Conservation (phyloP, 2,888 invertebrate species). For the Ormyrus nitidulus region DNA sequence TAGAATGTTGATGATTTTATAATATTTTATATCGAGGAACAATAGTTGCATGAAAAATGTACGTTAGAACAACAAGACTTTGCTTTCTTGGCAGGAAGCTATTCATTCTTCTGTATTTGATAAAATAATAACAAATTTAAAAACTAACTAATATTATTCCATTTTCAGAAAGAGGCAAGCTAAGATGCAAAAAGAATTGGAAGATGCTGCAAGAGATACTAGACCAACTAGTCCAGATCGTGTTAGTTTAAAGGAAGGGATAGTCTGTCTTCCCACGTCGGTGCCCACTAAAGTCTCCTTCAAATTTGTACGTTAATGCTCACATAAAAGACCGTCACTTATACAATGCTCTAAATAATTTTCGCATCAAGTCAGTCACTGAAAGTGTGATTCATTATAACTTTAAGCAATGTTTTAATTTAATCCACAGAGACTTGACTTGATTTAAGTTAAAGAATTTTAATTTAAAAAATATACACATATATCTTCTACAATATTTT, state of each 20-base stretch:
- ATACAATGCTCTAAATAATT: constrained; percentile 49
- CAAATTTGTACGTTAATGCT: constrained; percentile 84
- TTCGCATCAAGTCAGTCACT: constrained; percentile 50
- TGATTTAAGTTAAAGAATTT: constrained; percentile 29
- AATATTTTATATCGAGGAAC: background rate
- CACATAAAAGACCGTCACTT: constrained; percentile 59
- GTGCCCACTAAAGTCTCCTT: constrained; percentile 84
- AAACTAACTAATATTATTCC: constrained; percentile 58
- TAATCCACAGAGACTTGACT: constrained; percentile 24
- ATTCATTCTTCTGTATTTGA: constrained; percentile 20
- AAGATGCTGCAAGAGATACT: constrained; percentile 91
- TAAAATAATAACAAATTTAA: constrained; percentile 17
- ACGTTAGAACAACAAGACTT: constrained; percentile 21
- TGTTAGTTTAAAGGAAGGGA: constrained; percentile 76
- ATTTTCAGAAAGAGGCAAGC: constrained; percentile 89
- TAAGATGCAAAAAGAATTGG: constrained; percentile 91
- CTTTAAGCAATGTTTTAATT: constrained; percentile 29
- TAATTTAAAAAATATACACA: constrained; percentile 1
- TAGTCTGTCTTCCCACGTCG: constrained; percentile 71
- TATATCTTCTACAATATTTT: too few species aligned
- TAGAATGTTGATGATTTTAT: background rate
- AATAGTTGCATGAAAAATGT: constrained; percentile 36
- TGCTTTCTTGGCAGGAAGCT: constrained; percentile 48
- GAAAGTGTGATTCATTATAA: constrained; percentile 43
- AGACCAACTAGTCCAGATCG: constrained; percentile 77